A percentile compares a stretch with the other conserved stretches of the same genome.
Evolutionary conservation across 2,113 vertebrate genomes (phyloP).

Genomic region (Odontesthes bonariensis): DNA sequence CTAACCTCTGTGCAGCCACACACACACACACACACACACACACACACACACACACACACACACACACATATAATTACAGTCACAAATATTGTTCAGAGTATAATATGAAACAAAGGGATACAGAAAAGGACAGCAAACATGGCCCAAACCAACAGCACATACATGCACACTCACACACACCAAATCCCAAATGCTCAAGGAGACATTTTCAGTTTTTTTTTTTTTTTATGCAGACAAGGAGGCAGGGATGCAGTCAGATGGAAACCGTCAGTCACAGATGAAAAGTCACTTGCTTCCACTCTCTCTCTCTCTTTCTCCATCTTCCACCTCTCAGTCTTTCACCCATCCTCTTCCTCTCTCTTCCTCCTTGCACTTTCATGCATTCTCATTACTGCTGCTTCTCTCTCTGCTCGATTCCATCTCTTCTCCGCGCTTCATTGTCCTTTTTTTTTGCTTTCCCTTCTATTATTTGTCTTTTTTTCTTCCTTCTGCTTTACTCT

Average conservation of each 20-base stretch:
- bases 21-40: constrained; percentile 22
- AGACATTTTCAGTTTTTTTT: constrained; percentile 61
- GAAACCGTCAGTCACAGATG: constrained; percentile 79
- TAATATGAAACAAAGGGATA: constrained; percentile 11
- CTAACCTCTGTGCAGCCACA: constrained; percentile 56
- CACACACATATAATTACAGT: constrained; percentile 42
- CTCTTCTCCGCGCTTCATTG: constrained; percentile 67
- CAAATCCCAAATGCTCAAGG: constrained; percentile 56
- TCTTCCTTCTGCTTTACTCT: constrained; percentile 48
- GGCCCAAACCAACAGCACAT: constrained; percentile 5
- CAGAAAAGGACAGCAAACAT: not conserved
- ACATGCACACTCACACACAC: constrained; percentile 25
- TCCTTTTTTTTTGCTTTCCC: constrained; percentile 47
- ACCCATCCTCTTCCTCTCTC: constrained; percentile 51
- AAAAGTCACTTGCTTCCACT: constrained; percentile 71
- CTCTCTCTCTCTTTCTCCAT: constrained; percentile 30
- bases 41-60: constrained; percentile 39
- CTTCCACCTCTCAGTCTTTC: constrained; percentile 46
- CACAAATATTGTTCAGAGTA: constrained; percentile 15
- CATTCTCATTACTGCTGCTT: constrained; percentile 73
- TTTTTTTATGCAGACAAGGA: constrained; percentile 69
- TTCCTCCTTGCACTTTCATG: constrained; percentile 66
- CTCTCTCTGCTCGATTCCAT: constrained; percentile 71
- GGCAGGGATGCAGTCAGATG: constrained; percentile 73
- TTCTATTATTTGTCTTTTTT: constrained; percentile 59